These are phyloP conservation scores for Scylla paramamosain DNA, from an alignment of 1,140 invertebrate genomes.

Conservation along the genomic window DNA sequence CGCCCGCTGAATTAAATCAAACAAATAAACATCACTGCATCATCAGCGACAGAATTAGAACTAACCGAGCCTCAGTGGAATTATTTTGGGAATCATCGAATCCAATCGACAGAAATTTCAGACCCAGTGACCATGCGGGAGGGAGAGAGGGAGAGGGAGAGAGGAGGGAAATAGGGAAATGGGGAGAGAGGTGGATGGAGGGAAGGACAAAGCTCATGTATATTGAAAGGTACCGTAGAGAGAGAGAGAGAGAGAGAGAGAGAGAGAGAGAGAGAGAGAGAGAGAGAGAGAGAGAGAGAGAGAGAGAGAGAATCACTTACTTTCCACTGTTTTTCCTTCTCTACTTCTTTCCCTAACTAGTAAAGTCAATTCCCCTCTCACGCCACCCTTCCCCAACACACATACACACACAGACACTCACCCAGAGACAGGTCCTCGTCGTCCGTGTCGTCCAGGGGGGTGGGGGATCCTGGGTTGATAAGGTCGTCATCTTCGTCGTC, in stretches of 20 bases:
- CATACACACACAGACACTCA: conserved; percentile 18
- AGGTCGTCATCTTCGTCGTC: conserved; percentile 76
- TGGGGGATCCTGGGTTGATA: conserved; percentile 75
- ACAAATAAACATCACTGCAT: neutral
- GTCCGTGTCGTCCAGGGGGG: conserved; percentile 76
- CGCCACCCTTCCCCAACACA: too few species aligned
- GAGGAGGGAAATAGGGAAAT: neutral
- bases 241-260: conserved; percentile 2
- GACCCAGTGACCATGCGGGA: neutral
- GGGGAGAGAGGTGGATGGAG: neutral
- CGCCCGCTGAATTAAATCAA: neutral
- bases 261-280: neutral
- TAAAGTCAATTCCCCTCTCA: neutral
- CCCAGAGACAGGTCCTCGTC: conserved; percentile 76
- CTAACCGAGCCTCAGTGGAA: neutral
- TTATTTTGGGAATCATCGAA: conserved; percentile 4
- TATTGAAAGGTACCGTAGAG: neutral
- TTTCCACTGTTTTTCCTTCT: too few species aligned
- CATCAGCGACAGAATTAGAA: neutral
- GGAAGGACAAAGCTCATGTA: conserved; percentile 17
- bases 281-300: neutral
- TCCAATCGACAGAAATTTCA: conserved; percentile 14
- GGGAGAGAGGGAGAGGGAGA: neutral
- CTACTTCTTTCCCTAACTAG: neutral
- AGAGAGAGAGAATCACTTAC: neutral